These are phyloP conservation scores for Cheilosia grossa DNA, from an alignment of 2,888 invertebrate genomes.

Conservation along the genomic window DNA sequence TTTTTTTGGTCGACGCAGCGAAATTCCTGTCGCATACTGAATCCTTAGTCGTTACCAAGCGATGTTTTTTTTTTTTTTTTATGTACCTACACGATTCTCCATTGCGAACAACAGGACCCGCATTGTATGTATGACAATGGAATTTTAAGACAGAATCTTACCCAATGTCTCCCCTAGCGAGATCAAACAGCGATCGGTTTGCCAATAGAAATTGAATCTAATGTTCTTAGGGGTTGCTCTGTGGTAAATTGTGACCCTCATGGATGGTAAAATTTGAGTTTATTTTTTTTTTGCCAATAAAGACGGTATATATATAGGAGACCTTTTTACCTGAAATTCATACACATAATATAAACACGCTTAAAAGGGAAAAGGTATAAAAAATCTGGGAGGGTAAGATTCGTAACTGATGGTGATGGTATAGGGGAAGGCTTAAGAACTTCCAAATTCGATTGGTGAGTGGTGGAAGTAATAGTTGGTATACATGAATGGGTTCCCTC, in stretches of 20 bases:
- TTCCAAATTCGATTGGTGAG: conserved; percentile 58
- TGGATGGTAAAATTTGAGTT: conserved; percentile 1
- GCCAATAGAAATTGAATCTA: conserved; percentile 57
- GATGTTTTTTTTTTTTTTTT: conserved; percentile 35
- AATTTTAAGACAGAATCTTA: conserved; percentile 14
- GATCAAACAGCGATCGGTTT: conserved; percentile 27
- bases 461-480: background rate
- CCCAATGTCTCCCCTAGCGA: conserved; percentile 1
- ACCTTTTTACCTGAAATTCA: conserved; percentile 27
- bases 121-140: conserved; percentile 41
- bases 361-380: background rate
- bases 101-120: conserved; percentile 35
- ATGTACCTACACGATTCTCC: background rate
- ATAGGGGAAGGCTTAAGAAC: conserved; percentile 6
- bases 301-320: conserved; percentile 5
- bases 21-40: conserved; percentile 54
- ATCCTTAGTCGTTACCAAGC: conserved; percentile 19
- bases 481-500: background rate
- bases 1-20: conserved; percentile 10
- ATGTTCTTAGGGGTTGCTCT: conserved; percentile 50
- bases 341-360: background rate
- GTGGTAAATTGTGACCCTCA: conserved; percentile 47
- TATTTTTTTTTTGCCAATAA: background rate
- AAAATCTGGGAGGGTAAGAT: conserved; percentile 61
- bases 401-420: background rate